These are phyloP conservation scores for Naja naja DNA, from an alignment of 2,113 vertebrate genomes.

Conservation along the genomic window DNA sequence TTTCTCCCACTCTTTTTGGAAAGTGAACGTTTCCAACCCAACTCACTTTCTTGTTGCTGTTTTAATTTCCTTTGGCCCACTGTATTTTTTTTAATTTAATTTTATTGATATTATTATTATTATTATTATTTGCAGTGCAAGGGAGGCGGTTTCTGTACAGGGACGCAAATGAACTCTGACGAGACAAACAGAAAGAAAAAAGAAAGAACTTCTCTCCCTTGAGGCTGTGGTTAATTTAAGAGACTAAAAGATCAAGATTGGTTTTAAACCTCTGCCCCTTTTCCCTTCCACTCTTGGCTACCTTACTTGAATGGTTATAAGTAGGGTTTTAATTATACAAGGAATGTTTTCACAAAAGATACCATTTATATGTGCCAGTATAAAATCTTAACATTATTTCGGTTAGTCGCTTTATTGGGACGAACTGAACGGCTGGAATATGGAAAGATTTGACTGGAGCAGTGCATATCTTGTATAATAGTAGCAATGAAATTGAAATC, in stretches of 20 bases:
- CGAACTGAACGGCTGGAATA: slow-evolving; percentile 48
- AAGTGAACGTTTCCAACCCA: slow-evolving; percentile 21
- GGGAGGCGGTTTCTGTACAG: slow-evolving; percentile 47
- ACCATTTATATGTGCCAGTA: slow-evolving; percentile 60
- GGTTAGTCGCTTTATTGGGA: slow-evolving; percentile 28
- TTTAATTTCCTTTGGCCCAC: not conserved
- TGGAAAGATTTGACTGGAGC: slow-evolving; percentile 45
- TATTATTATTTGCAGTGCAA: slow-evolving; percentile 27
- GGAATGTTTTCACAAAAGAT: slow-evolving; percentile 54
- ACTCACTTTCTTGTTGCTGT: not conserved
- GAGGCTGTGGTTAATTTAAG: slow-evolving; percentile 61
- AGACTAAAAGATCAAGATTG: slow-evolving; percentile 55
- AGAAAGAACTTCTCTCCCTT: slow-evolving; percentile 40
- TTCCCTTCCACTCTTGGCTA: not conserved
- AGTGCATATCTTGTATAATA: slow-evolving; percentile 55
- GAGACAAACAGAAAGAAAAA: slow-evolving; percentile 20
- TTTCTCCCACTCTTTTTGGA: slow-evolving; percentile 12
- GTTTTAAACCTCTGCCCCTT: not conserved
- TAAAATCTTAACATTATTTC: slow-evolving; percentile 50
- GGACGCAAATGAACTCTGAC: slow-evolving; percentile 55
- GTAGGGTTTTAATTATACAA: slow-evolving; percentile 63
- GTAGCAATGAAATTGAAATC: slow-evolving; percentile 51
- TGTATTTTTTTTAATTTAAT: not conserved
- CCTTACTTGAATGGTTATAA: slow-evolving; percentile 52
- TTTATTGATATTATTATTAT: slow-evolving; percentile 21